Evolutionary conservation across 2,888 invertebrate species (phyloP).

Genomic region (Andrena camellia): DNA sequence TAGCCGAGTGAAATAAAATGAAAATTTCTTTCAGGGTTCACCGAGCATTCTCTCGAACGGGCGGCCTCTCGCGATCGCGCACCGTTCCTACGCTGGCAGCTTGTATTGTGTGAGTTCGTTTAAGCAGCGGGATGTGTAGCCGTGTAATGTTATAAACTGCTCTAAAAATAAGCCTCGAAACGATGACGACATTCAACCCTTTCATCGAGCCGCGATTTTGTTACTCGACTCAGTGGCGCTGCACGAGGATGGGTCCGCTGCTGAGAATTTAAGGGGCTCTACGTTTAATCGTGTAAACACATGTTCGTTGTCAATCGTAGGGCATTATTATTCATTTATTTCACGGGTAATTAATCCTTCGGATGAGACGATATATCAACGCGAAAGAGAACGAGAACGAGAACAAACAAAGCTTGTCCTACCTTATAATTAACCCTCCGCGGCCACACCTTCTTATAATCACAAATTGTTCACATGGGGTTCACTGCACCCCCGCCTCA

Average conservation of each 20-base stretch:
- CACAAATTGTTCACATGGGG: no score
- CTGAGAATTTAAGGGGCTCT: neutral
- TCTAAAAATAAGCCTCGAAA: constrained; percentile 46
- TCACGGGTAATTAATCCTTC: neutral
- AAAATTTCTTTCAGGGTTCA: constrained; percentile 73
- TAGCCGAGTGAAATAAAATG: constrained; percentile 68
- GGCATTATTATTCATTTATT: neutral
- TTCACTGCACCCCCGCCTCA: no score
- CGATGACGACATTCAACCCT: constrained; percentile 27
- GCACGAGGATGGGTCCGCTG: neutral
- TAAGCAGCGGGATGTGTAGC: constrained; percentile 39
- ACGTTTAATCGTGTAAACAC: no score
- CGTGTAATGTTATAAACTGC: constrained; percentile 40
- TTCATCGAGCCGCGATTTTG: neutral
- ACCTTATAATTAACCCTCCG: no score
- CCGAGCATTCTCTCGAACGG: constrained; percentile 57
- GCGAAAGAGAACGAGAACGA: no score
- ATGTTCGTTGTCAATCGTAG: neutral
- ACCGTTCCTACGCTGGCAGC: neutral
- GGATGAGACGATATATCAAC: no score
- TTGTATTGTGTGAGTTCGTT: constrained; percentile 46
- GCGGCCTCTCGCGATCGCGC: constrained; percentile 1
- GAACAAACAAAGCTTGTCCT: no score
- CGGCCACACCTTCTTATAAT: no score
- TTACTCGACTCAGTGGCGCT: neutral